Evolutionary conservation across 2,888 invertebrate species (phyloP), one percentile per base, ranked within the genome.

Genomic region (Dolichomitus sp.): DNA sequence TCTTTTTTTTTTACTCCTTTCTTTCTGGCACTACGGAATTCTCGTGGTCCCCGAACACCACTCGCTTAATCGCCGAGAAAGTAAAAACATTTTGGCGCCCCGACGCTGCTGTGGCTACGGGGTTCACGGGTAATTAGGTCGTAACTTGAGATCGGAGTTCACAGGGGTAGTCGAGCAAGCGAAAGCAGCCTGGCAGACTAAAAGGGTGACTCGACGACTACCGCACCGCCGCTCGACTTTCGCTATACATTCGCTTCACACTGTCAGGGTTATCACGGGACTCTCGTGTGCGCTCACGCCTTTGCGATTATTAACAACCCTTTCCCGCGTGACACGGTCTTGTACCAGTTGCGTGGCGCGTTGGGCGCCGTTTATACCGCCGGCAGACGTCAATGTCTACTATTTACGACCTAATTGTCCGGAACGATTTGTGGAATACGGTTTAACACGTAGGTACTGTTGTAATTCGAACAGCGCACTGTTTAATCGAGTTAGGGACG

Each of bases 111-210:
- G 42, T 23, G 68, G 40, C 7, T 11, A 5, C 17, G 23, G 45
- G 14, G 52, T 42, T 66, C 57, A 65, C n/a, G 54, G 65, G 54
- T 72, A 79, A 72, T 79, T 72, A 79, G 65, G 79, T 73, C 72
- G 63, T 79, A 72, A 73, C 73, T 73, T 61, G 50, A 73, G 73
- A 79, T 79, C 79, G 73, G 57, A 5, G 66, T 76, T 52, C 42
- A 57, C 54, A 27, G 40, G 54, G 50, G 40, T 37, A 52, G 50
- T 50, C 37, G 61, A 54, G 54, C 7, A 42, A 57, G 57, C 17
- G 23, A 40, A 40, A 54, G 79, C 50, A 40, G 37, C 59, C 27
- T 73, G 57, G n/a, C 52, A 48, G 37, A 69, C 33, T 45, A 27
- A 19, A 72, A 79, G 57, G 65, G 65, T 66, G 40, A 72, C 57